These are phyloP conservation scores for Pseudachorutes palmiensis DNA, from an alignment of 1,140 invertebrate genomes.

Conservation along the genomic window DNA sequence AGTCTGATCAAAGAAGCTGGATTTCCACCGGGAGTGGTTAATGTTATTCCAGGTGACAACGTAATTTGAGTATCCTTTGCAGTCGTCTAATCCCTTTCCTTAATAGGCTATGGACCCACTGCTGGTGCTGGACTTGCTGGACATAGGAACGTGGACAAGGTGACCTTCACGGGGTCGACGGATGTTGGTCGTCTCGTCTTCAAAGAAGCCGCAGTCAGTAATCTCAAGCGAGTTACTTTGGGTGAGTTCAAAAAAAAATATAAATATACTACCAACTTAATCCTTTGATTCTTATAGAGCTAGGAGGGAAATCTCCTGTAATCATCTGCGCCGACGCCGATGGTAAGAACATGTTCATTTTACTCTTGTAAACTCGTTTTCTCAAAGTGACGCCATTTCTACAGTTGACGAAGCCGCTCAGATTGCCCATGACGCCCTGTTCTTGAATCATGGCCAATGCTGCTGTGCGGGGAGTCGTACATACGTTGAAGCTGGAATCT, in stretches of 20 bases:
- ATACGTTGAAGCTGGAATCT: constrained; percentile 88
- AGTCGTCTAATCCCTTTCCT: not conserved
- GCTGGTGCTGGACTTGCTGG: constrained; percentile 68
- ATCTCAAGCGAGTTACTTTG: constrained; percentile 20
- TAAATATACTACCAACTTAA: too few relatives aligned
- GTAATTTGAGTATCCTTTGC: too few relatives aligned
- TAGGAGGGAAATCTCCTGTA: constrained; percentile 7
- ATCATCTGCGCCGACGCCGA: constrained; percentile 13
- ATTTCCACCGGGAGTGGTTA: constrained; percentile 79
- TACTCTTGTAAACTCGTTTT: not conserved
- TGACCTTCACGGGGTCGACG: constrained; percentile 80
- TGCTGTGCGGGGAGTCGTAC: constrained; percentile 78
- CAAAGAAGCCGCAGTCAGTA: constrained; percentile 29
- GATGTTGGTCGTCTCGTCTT: constrained; percentile 44
- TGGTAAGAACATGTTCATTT: constrained; percentile 1
- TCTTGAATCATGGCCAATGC: constrained; percentile 53
- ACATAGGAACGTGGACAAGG: constrained; percentile 71
- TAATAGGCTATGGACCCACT: constrained; percentile 60
- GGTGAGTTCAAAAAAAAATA: too few relatives aligned
- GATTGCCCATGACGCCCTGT: constrained; percentile 4
- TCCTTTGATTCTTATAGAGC: constrained; percentile 6
- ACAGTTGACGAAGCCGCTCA: constrained; percentile 2
- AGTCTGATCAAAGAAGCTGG: constrained; percentile 74
- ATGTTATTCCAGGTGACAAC: constrained; percentile 58
- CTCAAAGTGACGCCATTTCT: not conserved